These are phyloP conservation scores for Babylonia areolata DNA, from an alignment of 1,140 invertebrate species.

Conservation along the genomic window DNA sequence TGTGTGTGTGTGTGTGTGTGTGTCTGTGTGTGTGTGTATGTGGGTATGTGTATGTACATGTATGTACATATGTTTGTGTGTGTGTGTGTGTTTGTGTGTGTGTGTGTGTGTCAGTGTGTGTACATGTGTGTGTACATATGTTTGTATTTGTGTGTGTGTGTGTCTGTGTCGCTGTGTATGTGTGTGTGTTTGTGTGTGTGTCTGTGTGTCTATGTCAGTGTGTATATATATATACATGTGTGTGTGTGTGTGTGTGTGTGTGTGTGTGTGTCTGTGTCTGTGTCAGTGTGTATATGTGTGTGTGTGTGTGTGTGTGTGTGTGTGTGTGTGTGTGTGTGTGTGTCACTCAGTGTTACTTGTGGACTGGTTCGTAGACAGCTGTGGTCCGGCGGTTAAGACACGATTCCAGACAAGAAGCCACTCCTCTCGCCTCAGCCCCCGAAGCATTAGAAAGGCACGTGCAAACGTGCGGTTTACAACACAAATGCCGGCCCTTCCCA, in stretches of 20 bases:
- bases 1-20: background rate
- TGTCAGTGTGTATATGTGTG: background rate
- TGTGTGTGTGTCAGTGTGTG: background rate
- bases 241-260: background rate
- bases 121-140: background rate
- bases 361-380: too few species aligned
- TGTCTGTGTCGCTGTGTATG: background rate
- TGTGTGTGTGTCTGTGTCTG: background rate
- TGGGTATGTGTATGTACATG: background rate
- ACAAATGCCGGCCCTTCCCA: too few species aligned
- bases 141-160: background rate
- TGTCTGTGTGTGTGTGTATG: background rate
- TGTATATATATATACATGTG: background rate
- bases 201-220: background rate
- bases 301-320: background rate
- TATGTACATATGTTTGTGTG: background rate
- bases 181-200: background rate
- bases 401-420: too few species aligned
- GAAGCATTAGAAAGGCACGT: too few species aligned
- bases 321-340: constrained; percentile 5
- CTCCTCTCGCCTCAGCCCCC: too few species aligned
- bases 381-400: too few species aligned
- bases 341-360: background rate
- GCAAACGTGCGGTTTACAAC: too few species aligned
- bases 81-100: background rate